These are phyloP conservation scores for Hylomyscus alleni DNA, from an alignment of 2,797 vertebrate species.

Conservation along the genomic window DNA sequence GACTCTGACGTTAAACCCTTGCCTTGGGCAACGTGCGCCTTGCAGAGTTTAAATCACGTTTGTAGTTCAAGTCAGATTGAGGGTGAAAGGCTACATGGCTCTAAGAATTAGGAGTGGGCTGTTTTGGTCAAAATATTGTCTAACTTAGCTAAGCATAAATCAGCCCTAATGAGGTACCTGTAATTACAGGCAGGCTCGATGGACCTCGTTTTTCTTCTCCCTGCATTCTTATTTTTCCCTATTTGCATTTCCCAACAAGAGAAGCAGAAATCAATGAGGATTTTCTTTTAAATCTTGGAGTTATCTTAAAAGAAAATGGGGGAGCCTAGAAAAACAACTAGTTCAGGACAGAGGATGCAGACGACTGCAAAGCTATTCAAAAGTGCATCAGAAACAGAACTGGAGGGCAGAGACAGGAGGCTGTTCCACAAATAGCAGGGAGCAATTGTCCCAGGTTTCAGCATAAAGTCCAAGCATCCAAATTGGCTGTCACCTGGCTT, in stretches of 20 bases:
- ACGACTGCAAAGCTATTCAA: neutral
- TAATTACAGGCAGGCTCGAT: constrained; percentile 80
- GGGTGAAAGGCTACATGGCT: constrained; percentile 85
- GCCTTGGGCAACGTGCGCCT: constrained; percentile 87
- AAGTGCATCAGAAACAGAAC: neutral
- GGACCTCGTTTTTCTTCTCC: constrained; percentile 39
- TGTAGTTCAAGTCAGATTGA: constrained; percentile 85
- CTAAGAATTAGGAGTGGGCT: constrained; percentile 85
- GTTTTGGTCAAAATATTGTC: constrained; percentile 88
- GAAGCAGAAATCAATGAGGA: neutral
- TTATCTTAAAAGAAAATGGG: neutral
- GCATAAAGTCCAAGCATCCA: neutral
- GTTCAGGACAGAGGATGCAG: neutral
- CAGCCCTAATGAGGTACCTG: constrained; percentile 86
- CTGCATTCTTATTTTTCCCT: constrained; percentile 58
- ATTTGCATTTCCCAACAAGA: constrained; percentile 21
- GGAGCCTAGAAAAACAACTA: neutral
- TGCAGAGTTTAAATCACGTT: constrained; percentile 88
- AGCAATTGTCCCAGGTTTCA: neutral
- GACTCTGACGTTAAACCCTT: constrained; percentile 86
- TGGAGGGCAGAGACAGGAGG: neutral
- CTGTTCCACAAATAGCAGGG: neutral
- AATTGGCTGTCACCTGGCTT: neutral
- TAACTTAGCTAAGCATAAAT: constrained; percentile 89
- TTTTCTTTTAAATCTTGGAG: neutral